Conservation (phyloP, 2,113 vertebrate species). For the Bujurquina vittata region DNA sequence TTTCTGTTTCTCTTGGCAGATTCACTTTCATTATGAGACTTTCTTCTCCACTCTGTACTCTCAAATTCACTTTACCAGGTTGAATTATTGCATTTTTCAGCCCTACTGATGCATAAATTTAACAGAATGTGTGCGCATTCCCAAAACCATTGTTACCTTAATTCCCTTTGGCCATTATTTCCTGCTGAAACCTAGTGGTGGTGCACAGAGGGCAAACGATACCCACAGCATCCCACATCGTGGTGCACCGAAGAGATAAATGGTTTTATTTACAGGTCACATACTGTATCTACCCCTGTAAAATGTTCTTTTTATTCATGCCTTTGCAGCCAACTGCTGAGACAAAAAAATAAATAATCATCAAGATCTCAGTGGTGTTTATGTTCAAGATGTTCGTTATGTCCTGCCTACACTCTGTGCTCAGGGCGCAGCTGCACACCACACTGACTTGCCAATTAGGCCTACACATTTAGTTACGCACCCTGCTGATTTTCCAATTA, state of each 20-base stretch:
- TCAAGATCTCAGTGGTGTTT: conserved; percentile 4
- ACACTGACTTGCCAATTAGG: conserved; percentile 63
- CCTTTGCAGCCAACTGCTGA: background rate
- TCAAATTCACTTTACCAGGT: background rate
- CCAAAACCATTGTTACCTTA: background rate
- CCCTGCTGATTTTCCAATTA: conserved; percentile 67
- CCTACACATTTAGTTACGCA: conserved; percentile 31
- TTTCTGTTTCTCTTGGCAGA: background rate
- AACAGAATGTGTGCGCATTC: background rate
- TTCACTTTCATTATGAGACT: background rate
- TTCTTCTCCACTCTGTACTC: background rate
- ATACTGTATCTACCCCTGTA: conserved; percentile 1
- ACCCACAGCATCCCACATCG: background rate
- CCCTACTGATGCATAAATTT: background rate
- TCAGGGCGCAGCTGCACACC: conserved; percentile 49
- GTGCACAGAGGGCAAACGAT: background rate
- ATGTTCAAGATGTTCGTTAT: conserved; percentile 37
- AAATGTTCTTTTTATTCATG: background rate
- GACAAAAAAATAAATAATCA: conserved; percentile 1
- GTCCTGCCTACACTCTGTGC: conserved; percentile 15
- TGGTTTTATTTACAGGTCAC: conserved; percentile 15
- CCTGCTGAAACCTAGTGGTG: background rate
- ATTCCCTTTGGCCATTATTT: background rate
- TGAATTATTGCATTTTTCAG: background rate
- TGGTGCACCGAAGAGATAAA: background rate